These are phyloP conservation scores for Vollenhovia emeryi DNA, from an alignment of 1,140 invertebrate genomes.

Conservation along the genomic window DNA sequence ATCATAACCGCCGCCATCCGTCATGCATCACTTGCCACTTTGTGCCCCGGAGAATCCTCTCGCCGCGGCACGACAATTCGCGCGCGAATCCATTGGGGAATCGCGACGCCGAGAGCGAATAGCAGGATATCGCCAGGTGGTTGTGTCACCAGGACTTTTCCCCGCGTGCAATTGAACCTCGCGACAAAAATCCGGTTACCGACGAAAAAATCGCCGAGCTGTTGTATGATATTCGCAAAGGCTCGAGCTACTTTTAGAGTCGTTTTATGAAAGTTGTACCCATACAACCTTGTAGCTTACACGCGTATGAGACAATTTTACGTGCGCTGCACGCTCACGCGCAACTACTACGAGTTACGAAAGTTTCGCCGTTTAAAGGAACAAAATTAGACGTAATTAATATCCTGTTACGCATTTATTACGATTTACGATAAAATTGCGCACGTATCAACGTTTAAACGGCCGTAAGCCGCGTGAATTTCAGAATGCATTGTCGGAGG, in stretches of 20 bases:
- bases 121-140: constrained; percentile 14
- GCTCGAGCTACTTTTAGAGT: neutral
- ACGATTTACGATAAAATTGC: neutral
- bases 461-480: constrained; percentile 12
- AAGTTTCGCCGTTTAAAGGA: neutral
- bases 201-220: neutral
- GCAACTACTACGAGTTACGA: neutral
- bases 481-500: constrained; percentile 31
- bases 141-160: constrained; percentile 1
- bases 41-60: constrained; percentile 68
- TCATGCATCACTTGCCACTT: constrained; percentile 78
- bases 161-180: neutral
- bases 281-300: neutral
- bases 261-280: neutral
- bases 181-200: neutral
- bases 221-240: too few relatives aligned
- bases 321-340: too few relatives aligned
- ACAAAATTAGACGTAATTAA: neutral
- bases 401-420: neutral
- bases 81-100: constrained; percentile 30
- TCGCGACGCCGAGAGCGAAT: constrained; percentile 22
- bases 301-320: neutral
- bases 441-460: neutral
- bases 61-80: constrained; percentile 59
- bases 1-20: constrained; percentile 77